Base-by-base conservation (phyloP, 2,888 invertebrate genomes). In the Drosophila rubida region DNA sequence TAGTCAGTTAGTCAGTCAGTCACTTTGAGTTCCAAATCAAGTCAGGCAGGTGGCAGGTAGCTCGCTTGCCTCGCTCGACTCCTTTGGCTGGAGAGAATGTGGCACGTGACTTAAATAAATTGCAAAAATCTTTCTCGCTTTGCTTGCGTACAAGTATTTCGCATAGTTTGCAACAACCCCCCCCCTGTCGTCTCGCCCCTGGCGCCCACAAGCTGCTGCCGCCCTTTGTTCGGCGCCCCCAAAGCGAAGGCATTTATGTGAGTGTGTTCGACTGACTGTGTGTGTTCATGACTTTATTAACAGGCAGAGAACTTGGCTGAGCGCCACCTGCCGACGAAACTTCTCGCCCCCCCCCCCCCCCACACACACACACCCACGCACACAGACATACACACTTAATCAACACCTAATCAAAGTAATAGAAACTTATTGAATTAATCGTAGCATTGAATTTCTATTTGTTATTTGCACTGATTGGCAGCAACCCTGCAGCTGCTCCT, bases 401-500 rank as follows among this genome's bases (percentile, higher is more conserved):
- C 87, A 87, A 87, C 82, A 82, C 87, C 82, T 82, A 87, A 82
- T 82, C 85, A 82, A 82, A 84, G 82, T 84, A 82, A 82, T 82
- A 82, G 87, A 82, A 82, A 82, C 82, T 82, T 87, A 82, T 87
- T 82, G 85, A 85, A 82, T 82, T 87, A 82, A 82, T 82, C 81
- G 82, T 59, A 62, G 72, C 73, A 73, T 75, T 69, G 85, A 84
- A 81, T 80, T 87, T 81, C 84, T 78, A 83, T 80, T 87, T 72
- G 81, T 69, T 79, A 70, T 70, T 79, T 51, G 75, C 78, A 68
- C 78, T 73, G 75, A 77, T 77, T 73, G 72, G 39, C 59, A 70
- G 37, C 51, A 19, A 39, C 14, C 14, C 16, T 11, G 1, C 37
- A 5, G 11, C 4, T 25, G 25, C 11, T 13, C 2, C 7, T n/a